Evolutionary conservation across 2,888 invertebrate species (phyloP).

Genomic region (Omphaloscelis lunosa): DNA sequence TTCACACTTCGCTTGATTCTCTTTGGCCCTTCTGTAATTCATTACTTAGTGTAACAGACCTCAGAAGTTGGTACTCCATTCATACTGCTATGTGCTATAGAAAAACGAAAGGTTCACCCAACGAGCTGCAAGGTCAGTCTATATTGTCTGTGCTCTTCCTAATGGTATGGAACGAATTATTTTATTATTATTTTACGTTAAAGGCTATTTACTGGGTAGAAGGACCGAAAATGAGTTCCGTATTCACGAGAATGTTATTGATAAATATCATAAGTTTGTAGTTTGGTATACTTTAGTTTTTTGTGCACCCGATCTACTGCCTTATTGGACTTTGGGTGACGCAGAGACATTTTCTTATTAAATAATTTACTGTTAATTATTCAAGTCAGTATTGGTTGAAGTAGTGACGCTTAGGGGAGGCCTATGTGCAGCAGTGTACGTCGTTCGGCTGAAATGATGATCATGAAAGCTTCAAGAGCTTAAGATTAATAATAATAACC

Average conservation of each 20-base stretch:
- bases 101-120: slow-evolving; percentile 59
- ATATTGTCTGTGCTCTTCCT: slow-evolving; percentile 52
- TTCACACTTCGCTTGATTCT: background rate
- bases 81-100: slow-evolving; percentile 17
- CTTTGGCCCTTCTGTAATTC: slow-evolving; percentile 25
- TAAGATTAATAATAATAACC: too few species aligned
- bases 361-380: too few species aligned
- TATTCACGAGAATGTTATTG: background rate
- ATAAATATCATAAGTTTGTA: background rate
- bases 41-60: slow-evolving; percentile 6
- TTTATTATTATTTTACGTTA: slow-evolving; percentile 18
- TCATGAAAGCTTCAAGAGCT: too few species aligned
- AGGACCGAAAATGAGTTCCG: slow-evolving; percentile 7
- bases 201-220: slow-evolving; percentile 12
- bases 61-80: slow-evolving; percentile 27
- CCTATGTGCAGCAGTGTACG: too few species aligned
- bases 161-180: slow-evolving; percentile 43
- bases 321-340: too few species aligned
- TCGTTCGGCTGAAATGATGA: too few species aligned
- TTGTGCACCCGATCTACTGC: background rate
- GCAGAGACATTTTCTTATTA: too few species aligned
- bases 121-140: slow-evolving; percentile 39
- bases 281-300: background rate
- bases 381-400: too few species aligned
- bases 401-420: too few species aligned